Evolutionary conservation across 2,888 invertebrate genomes (phyloP), one percentile per base, ranked within the genome.

Genomic region (Drosophila cracens): DNA sequence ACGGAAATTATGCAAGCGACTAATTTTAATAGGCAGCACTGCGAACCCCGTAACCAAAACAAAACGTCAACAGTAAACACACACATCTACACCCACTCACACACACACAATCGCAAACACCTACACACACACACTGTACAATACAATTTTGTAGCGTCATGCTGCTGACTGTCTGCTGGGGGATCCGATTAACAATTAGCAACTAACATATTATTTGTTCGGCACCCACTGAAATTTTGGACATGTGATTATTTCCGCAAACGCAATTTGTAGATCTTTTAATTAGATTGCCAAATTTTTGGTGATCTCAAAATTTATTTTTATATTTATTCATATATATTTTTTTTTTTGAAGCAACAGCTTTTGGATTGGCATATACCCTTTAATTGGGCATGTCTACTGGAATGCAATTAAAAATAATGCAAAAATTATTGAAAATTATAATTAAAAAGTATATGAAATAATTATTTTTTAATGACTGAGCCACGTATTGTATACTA

Each of bases 21-120:
- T 57, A 60, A 64, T 75, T 81, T 88, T 86, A 87, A 85, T 85
- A 87, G 83, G 83, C 75, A 70, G 69, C 76, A 83, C 61, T 63
- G 78, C 70, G 80, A 88, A 82, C 66, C 58, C 72, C 70, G 76
- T 76, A 79, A 86, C 79, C 83, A 88, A 84, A 88, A 88, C 83
- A 84, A 83, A 86, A 79, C 75, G 51, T 63, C 54, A 46, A 65
- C 49, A 57, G 27, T 27, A 29, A 34, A 61, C n/a, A 71, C 75
- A 65, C 51, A 49, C 13, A 31, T 18, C 4, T 2, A 29, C 36
- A 61, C 64, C 62, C 53, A 78, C 67, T 70, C 64, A 74, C 52
- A 59, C 33, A 52, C 52, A 74, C 52, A 59, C 33, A 52, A 46
- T 34, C 51, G 18, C 33, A 52, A 8, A 51, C 31, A 29, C 8